These are phyloP conservation scores for Podocnemis expansa DNA, from an alignment of 2,113 vertebrate species.

Conservation along the genomic window DNA sequence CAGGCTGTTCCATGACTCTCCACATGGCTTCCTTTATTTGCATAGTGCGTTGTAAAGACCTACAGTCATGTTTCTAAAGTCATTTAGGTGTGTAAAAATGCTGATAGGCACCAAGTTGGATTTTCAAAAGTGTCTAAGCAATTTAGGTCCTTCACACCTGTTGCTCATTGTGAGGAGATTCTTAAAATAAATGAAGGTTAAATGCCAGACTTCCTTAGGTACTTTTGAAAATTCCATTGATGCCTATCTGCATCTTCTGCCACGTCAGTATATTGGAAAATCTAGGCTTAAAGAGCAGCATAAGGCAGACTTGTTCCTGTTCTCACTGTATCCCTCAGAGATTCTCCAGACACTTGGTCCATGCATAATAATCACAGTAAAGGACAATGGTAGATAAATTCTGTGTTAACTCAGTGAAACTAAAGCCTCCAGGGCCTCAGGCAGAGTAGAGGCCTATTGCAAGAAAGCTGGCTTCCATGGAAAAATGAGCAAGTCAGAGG, in stretches of 20 bases:
- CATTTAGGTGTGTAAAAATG: no score
- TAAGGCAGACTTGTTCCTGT: neutral
- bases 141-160: no score
- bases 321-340: neutral
- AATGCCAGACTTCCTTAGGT: rapidly evolving
- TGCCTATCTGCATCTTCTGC: neutral
- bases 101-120: no score
- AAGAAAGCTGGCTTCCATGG: neutral
- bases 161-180: no score
- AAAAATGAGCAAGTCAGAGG: neutral
- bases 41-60: neutral
- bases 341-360: rapidly evolving
- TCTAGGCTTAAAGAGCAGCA: neutral
- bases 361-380: rapidly evolving
- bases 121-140: no score
- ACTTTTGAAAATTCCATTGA: neutral
- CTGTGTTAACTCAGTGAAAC: neutral
- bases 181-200: no score
- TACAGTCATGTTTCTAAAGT: no score
- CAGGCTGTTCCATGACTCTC: rapidly evolving
- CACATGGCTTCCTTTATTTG: neutral
- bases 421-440: neutral
- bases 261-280: neutral
- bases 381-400: neutral
- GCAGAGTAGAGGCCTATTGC: neutral